Percentiles rank a stretch among this genome's conserved stretches.
Evolutionary conservation across 2,888 invertebrate genomes (phyloP).

Genomic region (Drosophila testacea): DNA sequence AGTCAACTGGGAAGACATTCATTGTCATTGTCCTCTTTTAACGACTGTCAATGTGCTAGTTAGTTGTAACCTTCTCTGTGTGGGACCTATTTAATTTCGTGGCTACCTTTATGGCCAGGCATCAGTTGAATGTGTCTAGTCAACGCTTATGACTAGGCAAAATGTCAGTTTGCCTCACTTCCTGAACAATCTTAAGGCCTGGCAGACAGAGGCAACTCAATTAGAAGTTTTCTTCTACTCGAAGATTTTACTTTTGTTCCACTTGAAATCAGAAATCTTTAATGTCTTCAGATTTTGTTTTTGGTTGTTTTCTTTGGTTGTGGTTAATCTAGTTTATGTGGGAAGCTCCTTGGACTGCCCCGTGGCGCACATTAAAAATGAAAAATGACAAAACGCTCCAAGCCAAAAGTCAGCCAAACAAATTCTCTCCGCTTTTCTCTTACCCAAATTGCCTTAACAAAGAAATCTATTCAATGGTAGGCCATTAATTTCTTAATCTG

Average conservation of each 20-base stretch:
- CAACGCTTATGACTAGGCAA: slow-evolving; percentile 26
- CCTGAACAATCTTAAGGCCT: slow-evolving; percentile 4
- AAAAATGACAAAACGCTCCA: slow-evolving; percentile 42
- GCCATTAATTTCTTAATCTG: slow-evolving; percentile 50
- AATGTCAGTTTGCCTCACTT: slow-evolving; percentile 28
- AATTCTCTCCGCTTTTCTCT: not conserved
- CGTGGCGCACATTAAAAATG: slow-evolving; percentile 38
- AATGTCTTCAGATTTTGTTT: slow-evolving; percentile 7
- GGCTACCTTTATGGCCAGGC: slow-evolving; percentile 33
- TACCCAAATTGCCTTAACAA: not conserved
- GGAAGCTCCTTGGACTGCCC: slow-evolving; percentile 11
- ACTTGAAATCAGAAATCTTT: slow-evolving; percentile 1
- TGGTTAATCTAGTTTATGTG: slow-evolving; percentile 18
- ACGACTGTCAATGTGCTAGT: slow-evolving; percentile 51
- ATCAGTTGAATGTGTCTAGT: slow-evolving; percentile 18
- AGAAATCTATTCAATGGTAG: slow-evolving; percentile 7
- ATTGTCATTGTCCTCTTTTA: slow-evolving; percentile 41
- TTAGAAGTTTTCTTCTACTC: slow-evolving; percentile 19
- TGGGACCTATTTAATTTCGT: slow-evolving; percentile 40
- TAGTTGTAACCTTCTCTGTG: slow-evolving; percentile 20
- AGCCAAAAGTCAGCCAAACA: slow-evolving; percentile 37
- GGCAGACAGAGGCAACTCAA: slow-evolving; percentile 23
- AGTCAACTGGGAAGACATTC: slow-evolving; percentile 14
- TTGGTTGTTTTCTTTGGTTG: not conserved
- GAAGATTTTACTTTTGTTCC: slow-evolving; percentile 2